Percentiles rank a stretch among this genome's conserved stretches.
These are phyloP conservation scores for Picus viridis DNA, from an alignment of 2,797 vertebrate species.

Conservation along the genomic window DNA sequence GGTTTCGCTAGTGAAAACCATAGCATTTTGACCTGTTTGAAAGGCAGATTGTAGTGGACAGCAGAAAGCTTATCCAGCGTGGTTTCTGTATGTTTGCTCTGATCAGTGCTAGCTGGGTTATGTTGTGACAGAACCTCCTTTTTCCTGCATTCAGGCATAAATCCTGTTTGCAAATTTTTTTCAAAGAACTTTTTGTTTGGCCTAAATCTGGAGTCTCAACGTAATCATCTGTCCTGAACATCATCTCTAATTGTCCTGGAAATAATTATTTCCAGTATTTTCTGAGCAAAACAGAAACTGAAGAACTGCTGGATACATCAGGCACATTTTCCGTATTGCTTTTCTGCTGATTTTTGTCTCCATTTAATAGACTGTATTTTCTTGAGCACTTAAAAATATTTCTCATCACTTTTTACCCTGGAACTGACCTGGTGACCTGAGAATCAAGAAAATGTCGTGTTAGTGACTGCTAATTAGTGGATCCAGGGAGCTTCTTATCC, in stretches of 20 bases:
- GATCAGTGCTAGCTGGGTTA: neutral
- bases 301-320: neutral
- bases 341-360: neutral
- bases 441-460: slow-evolving; percentile 81
- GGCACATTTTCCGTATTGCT: slow-evolving; percentile 1
- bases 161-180: neutral
- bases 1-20: neutral
- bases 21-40: neutral
- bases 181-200: neutral
- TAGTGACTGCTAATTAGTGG: slow-evolving; percentile 86
- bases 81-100: neutral
- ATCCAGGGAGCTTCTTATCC: slow-evolving; percentile 73
- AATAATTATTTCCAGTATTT: slow-evolving; percentile 40
- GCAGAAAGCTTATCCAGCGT: neutral
- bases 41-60: neutral
- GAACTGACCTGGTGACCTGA: slow-evolving; percentile 80
- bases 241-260: neutral
- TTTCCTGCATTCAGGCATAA: slow-evolving; percentile 22
- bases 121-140: neutral
- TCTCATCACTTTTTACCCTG: slow-evolving; percentile 65
- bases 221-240: neutral
- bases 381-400: slow-evolving; percentile 63
- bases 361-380: slow-evolving; percentile 48
- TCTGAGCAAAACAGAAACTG: slow-evolving; percentile 12
- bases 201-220: neutral